Evolutionary conservation across 1,140 invertebrate species (phyloP).

Genomic region (Tetraneura akinire): DNA sequence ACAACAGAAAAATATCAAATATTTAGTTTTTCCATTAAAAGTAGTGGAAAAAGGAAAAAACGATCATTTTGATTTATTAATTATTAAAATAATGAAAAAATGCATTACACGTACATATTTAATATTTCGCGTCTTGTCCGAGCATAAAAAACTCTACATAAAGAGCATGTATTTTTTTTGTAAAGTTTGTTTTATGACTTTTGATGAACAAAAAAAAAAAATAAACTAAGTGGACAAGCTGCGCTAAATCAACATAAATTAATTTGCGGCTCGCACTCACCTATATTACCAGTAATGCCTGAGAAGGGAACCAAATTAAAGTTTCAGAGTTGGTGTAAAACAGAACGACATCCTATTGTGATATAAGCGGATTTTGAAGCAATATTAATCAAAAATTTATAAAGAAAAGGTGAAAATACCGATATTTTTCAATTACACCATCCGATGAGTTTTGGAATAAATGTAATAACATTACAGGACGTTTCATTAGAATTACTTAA

Average conservation of each 20-base stretch:
- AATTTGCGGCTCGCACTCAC: background rate
- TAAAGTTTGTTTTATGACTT: background rate
- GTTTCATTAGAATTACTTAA: background rate
- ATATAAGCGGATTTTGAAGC: background rate
- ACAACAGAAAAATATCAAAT: background rate
- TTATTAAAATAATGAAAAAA: background rate
- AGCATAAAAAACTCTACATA: background rate
- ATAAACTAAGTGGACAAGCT: background rate
- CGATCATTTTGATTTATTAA: too few species aligned
- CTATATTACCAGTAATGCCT: background rate
- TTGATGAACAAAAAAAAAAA: background rate
- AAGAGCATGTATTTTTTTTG: background rate
- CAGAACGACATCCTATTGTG: too few species aligned
- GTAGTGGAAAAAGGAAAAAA: too few species aligned
- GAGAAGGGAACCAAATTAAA: background rate
- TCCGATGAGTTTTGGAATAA: background rate
- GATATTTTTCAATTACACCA: background rate
- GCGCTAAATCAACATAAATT: background rate
- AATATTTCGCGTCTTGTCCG: background rate
- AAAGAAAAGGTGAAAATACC: background rate
- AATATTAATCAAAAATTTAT: background rate
- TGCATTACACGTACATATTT: background rate
- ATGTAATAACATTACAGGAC: background rate
- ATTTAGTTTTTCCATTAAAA: too few species aligned
- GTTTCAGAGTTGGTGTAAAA: background rate